Evolutionary conservation across 2,888 invertebrate genomes (phyloP), one percentile per base, ranked within the genome.

Genomic region (Phragmatobia fuliginosa): DNA sequence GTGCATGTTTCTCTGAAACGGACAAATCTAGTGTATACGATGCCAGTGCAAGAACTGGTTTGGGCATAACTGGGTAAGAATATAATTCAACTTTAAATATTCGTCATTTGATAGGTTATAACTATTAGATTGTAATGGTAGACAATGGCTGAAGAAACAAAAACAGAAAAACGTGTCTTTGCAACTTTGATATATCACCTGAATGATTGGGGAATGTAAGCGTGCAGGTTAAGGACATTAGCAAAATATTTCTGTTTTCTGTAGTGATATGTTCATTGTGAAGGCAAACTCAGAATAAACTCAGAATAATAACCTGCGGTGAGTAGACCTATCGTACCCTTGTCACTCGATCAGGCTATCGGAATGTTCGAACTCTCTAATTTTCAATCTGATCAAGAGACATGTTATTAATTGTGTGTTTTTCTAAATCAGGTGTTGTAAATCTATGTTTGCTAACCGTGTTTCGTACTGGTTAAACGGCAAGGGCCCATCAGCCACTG

Each of bases 21-120:
- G 61, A 61, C n/a, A 33, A 61, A n/a, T 14, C n/a, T 38, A 4
- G 33, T 38, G 1, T 61, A 1, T 61, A 61, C 36, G 36, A 61
- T 36, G 2, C 4, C 36, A 2, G 0, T 16, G 11, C 7, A 33
- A 25, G 5, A 7, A n/a, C 61, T 36, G 36, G 61, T 14, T 36
- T 61, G n/a, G 38, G 36, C n/a, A 25, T 61, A 61, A 4, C 61
- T 38, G 61, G 61, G 61, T 61, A 61, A 38, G 61, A 16, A 7
- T 28, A 28, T 56, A 52, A 25, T 56, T n/a, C n/a, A n/a, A n/a
- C n/a, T n/a, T n/a, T n/a, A n/a, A n/a, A n/a, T n/a, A n/a, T 11
- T 25, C 52, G n/a, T n/a, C n/a, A n/a, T n/a, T n/a, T n/a, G n/a
- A n/a, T n/a, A n/a, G n/a, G n/a, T n/a, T n/a, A n/a, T n/a, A n/a